These are phyloP conservation scores for Aegotheles bennettii DNA, from an alignment of 2,113 vertebrate species.

Conservation along the genomic window DNA sequence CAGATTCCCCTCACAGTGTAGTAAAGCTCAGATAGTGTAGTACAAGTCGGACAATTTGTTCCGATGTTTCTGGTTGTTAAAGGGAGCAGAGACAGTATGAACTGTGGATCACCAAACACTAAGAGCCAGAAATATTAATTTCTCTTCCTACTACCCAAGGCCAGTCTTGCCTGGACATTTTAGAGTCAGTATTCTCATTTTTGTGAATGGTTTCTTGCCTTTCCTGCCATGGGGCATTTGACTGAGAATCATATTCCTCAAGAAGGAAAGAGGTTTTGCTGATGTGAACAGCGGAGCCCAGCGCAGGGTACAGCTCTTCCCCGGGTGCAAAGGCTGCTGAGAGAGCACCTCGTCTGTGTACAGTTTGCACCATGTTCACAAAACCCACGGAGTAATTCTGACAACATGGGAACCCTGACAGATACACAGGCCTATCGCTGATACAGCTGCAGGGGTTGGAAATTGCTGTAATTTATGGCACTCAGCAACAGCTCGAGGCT, in stretches of 20 bases:
- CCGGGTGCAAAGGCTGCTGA: not conserved
- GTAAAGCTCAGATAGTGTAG: too few species aligned
- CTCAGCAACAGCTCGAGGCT: not conserved
- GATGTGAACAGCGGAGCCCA: fast-evolving
- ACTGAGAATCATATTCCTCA: fast-evolving
- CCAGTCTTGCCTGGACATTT: not conserved
- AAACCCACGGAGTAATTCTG: not conserved
- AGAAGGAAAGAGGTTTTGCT: not conserved
- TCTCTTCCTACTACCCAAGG: not conserved
- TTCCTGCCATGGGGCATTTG: not conserved
- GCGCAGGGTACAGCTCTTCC: not conserved
- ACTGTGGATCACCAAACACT: not conserved
- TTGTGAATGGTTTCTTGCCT: not conserved
- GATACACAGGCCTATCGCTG: not conserved
- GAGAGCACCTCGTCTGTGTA: not conserved
- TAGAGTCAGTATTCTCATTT: not conserved
- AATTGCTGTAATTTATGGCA: not conserved
- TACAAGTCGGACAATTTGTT: not conserved
- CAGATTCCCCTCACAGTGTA: not conserved
- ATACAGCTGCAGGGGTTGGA: not conserved
- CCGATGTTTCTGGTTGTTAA: not conserved
- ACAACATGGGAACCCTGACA: not conserved
- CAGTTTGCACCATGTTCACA: not conserved
- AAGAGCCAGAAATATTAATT: not conserved
- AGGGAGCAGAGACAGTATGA: not conserved